A percentile compares a stretch with the other conserved stretches of the same genome.
Evolutionary conservation across 1,140 invertebrate species (phyloP).

Genomic region (Neodiprion fabricii): DNA sequence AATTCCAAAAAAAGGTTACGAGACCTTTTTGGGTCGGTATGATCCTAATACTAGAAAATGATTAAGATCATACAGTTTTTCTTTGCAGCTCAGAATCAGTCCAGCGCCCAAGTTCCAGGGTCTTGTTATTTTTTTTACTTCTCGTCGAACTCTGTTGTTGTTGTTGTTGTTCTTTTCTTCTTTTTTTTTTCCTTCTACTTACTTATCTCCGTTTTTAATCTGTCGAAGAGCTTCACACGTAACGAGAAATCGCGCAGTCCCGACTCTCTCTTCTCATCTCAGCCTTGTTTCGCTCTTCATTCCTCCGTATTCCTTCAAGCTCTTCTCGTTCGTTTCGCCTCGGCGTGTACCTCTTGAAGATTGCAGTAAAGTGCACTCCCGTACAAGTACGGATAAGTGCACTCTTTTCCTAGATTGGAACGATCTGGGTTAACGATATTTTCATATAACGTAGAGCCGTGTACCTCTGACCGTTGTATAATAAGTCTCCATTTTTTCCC

Average conservation of each 20-base stretch:
- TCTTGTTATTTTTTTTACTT: too few species aligned
- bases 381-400: conserved; percentile 3
- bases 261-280: neutral
- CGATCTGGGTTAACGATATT: neutral
- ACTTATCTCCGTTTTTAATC: too few species aligned
- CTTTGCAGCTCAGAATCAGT: neutral
- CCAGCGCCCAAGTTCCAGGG: neutral
- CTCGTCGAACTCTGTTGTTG: too few species aligned
- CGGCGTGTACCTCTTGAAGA: conserved; percentile 1
- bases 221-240: too few species aligned
- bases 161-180: too few species aligned
- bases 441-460: neutral
- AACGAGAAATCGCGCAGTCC: neutral
- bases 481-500: too few species aligned
- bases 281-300: neutral
- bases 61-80: too few species aligned
- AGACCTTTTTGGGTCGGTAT: too few species aligned
- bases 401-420: conserved; percentile 4
- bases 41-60: too few species aligned
- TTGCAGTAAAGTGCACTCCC: conserved; percentile 3
- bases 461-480: neutral
- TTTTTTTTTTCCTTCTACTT: too few species aligned
- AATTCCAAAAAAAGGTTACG: too few species aligned
- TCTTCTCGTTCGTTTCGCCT: neutral
- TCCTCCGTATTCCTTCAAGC: neutral